These are phyloP conservation scores for Pedionomus torquatus DNA, from an alignment of 2,113 vertebrate species.

Conservation along the genomic window DNA sequence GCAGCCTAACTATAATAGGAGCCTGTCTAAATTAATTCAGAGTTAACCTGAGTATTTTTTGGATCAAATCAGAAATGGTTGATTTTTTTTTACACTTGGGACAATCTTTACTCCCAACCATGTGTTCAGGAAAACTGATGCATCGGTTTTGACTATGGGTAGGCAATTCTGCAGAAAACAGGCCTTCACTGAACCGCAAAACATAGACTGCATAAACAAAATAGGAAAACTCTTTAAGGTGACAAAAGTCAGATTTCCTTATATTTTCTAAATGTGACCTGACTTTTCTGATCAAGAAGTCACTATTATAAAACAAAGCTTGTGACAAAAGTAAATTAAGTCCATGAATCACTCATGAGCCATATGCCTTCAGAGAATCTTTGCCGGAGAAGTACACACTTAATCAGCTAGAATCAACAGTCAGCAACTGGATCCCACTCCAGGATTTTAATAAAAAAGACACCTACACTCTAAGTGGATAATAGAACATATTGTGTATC, in stretches of 20 bases:
- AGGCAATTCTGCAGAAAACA: not conserved
- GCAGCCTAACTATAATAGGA: not conserved
- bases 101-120: fast-evolving
- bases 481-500: not conserved
- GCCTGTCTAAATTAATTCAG: not conserved
- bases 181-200: not conserved
- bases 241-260: not conserved
- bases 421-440: not conserved
- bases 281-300: not conserved
- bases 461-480: not conserved
- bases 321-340: not conserved
- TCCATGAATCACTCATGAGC: not conserved
- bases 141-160: not conserved
- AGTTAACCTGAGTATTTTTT: not conserved
- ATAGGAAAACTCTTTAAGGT: not conserved
- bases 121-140: not conserved
- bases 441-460: not conserved
- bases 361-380: not conserved
- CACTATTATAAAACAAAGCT: not conserved
- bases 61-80: fast-evolving
- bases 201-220: not conserved
- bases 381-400: not conserved
- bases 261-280: not conserved
- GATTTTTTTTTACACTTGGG: not conserved
- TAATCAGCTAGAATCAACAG: not conserved